phyloP scores from a whole-genome alignment of 2,888 invertebrate genomes.

The Stenoptilia bipunctidactyla region DNA sequence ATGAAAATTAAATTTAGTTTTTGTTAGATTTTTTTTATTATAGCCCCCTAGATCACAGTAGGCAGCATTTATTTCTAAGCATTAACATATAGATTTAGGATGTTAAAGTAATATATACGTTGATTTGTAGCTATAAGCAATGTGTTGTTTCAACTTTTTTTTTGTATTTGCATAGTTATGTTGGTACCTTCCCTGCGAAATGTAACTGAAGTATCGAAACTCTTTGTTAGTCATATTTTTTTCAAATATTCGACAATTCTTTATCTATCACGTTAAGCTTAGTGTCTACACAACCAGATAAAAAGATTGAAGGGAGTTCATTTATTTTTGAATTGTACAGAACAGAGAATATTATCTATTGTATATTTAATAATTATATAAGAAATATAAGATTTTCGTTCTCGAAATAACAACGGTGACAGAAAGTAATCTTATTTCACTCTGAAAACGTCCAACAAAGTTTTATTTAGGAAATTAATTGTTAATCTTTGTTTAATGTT shows the following conservation, averaged over 20 bases:
- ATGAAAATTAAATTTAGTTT: not conserved
- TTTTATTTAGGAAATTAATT: constrained; percentile 47
- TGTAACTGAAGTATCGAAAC: constrained; percentile 18
- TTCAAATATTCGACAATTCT: not conserved
- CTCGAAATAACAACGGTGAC: not conserved
- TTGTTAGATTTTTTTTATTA: not conserved
- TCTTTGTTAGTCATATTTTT: not conserved
- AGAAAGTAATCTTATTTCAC: constrained; percentile 16
- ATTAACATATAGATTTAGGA: constrained; percentile 55
- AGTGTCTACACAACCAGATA: no score
- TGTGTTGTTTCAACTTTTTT: constrained; percentile 49
- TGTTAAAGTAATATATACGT: constrained; percentile 70
- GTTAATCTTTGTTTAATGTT: constrained; percentile 47
- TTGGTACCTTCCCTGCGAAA: constrained; percentile 28
- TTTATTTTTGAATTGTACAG: constrained; percentile 5
- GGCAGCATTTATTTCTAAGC: constrained; percentile 65
- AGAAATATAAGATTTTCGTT: not conserved
- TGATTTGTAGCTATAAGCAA: constrained; percentile 61
- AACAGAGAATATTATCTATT: constrained; percentile 1
- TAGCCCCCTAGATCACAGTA: constrained; percentile 37
- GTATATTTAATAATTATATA: constrained; percentile 2
- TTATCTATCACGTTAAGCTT: no score
- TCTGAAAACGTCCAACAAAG: constrained; percentile 44
- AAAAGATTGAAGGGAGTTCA: not conserved
- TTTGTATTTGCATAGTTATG: constrained; percentile 23